Evolutionary conservation across 2,888 invertebrate species (phyloP).

Genomic region (Pheosia gnoma): DNA sequence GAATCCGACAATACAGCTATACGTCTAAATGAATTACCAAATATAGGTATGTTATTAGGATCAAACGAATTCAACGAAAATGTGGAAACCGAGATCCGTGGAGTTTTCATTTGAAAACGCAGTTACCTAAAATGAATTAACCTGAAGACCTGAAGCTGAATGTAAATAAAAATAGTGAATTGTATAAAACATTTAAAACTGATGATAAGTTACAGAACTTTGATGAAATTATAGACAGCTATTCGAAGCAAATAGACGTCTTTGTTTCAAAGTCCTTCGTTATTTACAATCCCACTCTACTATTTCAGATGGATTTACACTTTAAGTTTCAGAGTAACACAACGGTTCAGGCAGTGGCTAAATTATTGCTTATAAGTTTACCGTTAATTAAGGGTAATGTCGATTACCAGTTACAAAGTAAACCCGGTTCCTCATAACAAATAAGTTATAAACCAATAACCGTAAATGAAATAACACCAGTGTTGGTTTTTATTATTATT

Average conservation of each 20-base stretch:
- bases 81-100: background rate
- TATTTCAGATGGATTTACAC: background rate
- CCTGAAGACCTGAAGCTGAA: constrained; percentile 1
- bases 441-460: too few species aligned
- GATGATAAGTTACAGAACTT: constrained; percentile 11
- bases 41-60: constrained; percentile 18
- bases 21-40: constrained; percentile 18
- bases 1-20: background rate
- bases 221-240: constrained; percentile 11
- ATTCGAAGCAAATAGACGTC: background rate
- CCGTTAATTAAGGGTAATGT: too few species aligned
- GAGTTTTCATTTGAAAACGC: constrained; percentile 10
- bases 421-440: too few species aligned
- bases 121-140: constrained; percentile 5
- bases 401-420: too few species aligned
- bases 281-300: background rate
- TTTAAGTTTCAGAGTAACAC: too few species aligned
- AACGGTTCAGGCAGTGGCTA: too few species aligned
- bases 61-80: constrained; percentile 18
- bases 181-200: background rate
- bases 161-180: background rate
- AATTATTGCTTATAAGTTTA: too few species aligned
- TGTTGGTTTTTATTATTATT: too few species aligned
- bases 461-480: too few species aligned
- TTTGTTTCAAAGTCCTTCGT: constrained; percentile 1